Evolutionary conservation across 2,797 vertebrate genomes (phyloP).

Genomic region (Delichon dasypus): DNA sequence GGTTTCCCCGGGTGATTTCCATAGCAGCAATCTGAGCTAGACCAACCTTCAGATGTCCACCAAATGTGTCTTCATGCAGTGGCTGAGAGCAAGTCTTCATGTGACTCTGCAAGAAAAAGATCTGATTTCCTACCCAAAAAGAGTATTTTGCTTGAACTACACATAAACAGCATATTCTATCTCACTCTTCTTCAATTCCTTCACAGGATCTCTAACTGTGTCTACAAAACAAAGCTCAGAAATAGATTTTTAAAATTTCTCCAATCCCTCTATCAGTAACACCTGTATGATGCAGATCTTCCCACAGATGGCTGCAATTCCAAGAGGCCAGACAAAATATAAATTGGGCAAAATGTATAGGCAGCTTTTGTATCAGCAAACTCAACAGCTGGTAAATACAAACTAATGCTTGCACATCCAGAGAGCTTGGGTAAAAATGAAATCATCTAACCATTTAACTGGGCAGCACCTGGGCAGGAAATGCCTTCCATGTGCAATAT

Average conservation of each 20-base stretch:
- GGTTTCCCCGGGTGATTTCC: constrained; percentile 98
- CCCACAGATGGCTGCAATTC: background rate
- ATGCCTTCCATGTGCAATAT: background rate
- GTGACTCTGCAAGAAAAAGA: constrained; percentile 85
- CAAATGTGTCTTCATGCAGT: constrained; percentile 96
- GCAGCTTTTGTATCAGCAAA: background rate
- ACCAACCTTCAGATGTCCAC: constrained; percentile 97
- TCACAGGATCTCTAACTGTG: background rate
- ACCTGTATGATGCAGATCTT: background rate
- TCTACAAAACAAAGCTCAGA: background rate
- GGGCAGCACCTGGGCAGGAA: background rate
- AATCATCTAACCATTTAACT: background rate
- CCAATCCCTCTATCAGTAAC: background rate
- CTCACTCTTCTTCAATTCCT: background rate
- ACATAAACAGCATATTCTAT: background rate
- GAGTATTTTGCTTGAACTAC: background rate
- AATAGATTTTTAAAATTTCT: background rate
- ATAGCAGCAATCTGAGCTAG: constrained; percentile 97
- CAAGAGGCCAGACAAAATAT: background rate
- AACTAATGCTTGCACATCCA: background rate
- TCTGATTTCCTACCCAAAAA: background rate
- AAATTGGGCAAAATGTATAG: background rate
- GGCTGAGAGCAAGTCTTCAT: constrained; percentile 99
- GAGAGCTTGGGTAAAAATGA: background rate
- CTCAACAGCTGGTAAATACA: background rate